Conservation (phyloP, 2,888 invertebrate species). For the Philaethria dido region DNA sequence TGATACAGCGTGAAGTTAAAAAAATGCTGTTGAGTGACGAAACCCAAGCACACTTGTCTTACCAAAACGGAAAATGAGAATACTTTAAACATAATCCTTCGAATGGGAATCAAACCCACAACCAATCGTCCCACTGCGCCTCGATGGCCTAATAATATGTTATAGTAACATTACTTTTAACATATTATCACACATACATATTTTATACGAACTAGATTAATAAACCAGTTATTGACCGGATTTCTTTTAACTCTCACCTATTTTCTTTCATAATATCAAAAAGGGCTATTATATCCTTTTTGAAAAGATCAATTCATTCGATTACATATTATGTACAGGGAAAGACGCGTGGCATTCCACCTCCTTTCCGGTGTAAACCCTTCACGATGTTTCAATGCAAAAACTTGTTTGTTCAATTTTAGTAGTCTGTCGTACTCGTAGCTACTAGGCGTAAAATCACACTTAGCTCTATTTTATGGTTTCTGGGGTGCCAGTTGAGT, state of each 20-base stretch:
- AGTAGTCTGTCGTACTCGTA: not conserved
- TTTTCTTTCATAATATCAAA: not conserved
- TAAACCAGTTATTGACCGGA: slow-evolving; percentile 15
- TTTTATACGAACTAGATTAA: slow-evolving; percentile 10
- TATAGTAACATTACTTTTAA: not conserved
- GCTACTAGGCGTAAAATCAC: not conserved
- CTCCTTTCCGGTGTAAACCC: slow-evolving; percentile 60
- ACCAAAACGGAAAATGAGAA: too few species aligned
- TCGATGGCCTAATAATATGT: not conserved
- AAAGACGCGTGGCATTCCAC: slow-evolving; percentile 63
- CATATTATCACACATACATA: slow-evolving; percentile 1
- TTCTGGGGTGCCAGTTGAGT: not conserved
- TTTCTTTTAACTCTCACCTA: slow-evolving; percentile 1
- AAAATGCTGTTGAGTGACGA: too few species aligned
- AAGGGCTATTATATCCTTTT: slow-evolving; percentile 13
- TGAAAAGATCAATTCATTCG: slow-evolving; percentile 22
- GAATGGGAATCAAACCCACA: too few species aligned
- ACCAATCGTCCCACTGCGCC: too few species aligned
- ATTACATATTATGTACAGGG: slow-evolving; percentile 64
- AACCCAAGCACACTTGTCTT: too few species aligned
- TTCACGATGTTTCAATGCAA: slow-evolving; percentile 5
- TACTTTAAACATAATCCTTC: too few species aligned
- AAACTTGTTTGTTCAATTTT: slow-evolving; percentile 19
- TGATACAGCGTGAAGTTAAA: too few species aligned
- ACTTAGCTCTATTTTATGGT: slow-evolving; percentile 15